These are phyloP conservation scores for Tupiocoris notatus DNA, from an alignment of 2,888 invertebrate species.

Conservation along the genomic window DNA sequence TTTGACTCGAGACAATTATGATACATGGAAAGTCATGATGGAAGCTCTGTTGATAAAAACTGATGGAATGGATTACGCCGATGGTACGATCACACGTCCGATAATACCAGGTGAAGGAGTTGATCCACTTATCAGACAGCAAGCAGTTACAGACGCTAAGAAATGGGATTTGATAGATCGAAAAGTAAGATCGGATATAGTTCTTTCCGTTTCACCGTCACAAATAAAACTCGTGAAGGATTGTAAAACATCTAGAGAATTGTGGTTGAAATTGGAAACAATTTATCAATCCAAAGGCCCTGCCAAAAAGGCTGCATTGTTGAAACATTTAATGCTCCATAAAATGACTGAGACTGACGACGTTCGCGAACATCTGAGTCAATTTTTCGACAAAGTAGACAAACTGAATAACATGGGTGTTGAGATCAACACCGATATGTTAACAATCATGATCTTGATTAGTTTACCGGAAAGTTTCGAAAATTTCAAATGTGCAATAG, in stretches of 20 bases:
- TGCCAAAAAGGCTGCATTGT: too few species aligned
- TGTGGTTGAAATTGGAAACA: neutral
- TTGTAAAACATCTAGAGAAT: neutral
- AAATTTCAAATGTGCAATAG: too few species aligned
- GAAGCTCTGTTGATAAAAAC: too few species aligned
- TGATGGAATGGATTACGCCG: too few species aligned
- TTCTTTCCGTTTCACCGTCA: neutral
- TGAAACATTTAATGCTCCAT: neutral
- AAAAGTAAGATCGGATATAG: neutral
- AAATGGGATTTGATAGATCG: neutral
- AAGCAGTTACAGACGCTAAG: too few species aligned
- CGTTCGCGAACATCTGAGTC: neutral
- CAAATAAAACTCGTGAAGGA: conserved; percentile 1
- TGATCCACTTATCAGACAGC: too few species aligned
- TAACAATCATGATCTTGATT: neutral
- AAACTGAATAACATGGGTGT: neutral
- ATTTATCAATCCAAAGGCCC: conserved; percentile 13
- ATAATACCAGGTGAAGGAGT: too few species aligned
- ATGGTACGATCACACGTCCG: too few species aligned
- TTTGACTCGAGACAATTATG: too few species aligned
- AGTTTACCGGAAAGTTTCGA: neutral
- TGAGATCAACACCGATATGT: neutral
- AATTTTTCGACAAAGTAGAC: neutral
- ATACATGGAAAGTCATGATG: too few species aligned
- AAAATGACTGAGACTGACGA: conserved; percentile 10